Evolutionary conservation across 2,113 vertebrate species (phyloP).

Genomic region (Lethenteron camtschaticum): DNA sequence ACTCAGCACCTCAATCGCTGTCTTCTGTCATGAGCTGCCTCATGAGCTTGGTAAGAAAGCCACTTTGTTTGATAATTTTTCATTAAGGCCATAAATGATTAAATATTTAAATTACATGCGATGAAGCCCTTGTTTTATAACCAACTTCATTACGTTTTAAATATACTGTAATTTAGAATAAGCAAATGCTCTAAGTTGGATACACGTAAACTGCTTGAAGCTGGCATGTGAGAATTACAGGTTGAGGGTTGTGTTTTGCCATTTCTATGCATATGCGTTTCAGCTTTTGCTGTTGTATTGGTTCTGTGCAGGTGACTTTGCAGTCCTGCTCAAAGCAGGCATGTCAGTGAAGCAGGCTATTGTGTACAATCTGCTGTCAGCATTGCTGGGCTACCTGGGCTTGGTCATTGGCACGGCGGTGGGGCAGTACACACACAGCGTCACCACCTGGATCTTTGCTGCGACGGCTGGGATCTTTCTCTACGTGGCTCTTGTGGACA

Average conservation of each 20-base stretch:
- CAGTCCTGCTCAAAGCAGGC: conserved; percentile 82
- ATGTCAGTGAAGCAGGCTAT: conserved; percentile 93
- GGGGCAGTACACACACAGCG: conserved; percentile 76
- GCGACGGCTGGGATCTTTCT: conserved; percentile 97
- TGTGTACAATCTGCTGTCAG: conserved; percentile 82
- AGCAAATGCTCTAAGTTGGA: too few species aligned
- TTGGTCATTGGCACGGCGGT: conserved; percentile 83
- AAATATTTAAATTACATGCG: too few species aligned
- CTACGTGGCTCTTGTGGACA: conserved; percentile 87
- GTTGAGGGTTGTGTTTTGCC: background rate
- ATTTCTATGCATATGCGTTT: fast-evolving
- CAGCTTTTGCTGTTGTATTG: background rate
- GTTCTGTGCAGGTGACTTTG: conserved; percentile 57
- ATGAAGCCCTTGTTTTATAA: too few species aligned
- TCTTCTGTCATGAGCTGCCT: conserved; percentile 93
- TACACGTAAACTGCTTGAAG: too few species aligned
- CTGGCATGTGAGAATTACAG: too few species aligned
- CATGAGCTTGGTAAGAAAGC: conserved; percentile 65
- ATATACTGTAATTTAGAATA: too few species aligned
- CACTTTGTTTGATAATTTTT: background rate
- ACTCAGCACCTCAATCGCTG: conserved; percentile 89
- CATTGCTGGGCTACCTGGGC: conserved; percentile 84
- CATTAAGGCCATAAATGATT: too few species aligned
- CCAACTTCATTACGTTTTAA: too few species aligned
- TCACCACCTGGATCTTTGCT: conserved; percentile 93